Base-by-base conservation (phyloP, 30 jellyfish, hydroid and myxozoan genomes). In the Phacellophora camtschatica region DNA sequence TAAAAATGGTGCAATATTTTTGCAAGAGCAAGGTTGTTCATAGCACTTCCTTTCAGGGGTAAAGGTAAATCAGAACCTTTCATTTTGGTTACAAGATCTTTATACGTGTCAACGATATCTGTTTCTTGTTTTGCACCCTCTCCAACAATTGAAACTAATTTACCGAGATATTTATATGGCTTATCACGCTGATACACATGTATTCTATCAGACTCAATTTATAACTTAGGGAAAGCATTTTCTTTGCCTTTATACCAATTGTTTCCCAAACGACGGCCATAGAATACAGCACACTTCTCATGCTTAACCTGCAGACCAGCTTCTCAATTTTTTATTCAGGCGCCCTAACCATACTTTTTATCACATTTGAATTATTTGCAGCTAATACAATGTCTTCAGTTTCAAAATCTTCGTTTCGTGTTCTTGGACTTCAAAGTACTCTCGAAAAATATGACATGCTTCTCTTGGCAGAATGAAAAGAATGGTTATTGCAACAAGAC, bases 11-110 rank as follows among this genome's bases (percentile, higher is more conserved):
- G 76, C 24, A 46, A 66, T 3, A 80, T 63, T 66, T 62, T 80
- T 34, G 84, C 91, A 36, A 64, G 59, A 51, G 91, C 91, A 23
- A 78, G 31, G 27, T 80, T 62, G 80, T 80, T 64, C 23, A 49
- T n/a, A 29, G 91, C 91, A 45, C 91, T 65, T 23, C 31, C 54
- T 51, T 64, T 42, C 53, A 74, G 37, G 12, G 77, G 43, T 18
- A 74, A 18, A 20, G 87, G 87, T 28, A 71, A 35, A 37, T 36
- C 29, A 35, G 28, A 31, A 53, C 55, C 54, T 29, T 46, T 46
- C 27, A 74, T 53, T 56, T 54, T 74, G 34, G 41, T 41, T 25
- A 59, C 45, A 28, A 35, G 41, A 43, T 51, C 63, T 73, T 73
- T 73, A 22, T 19, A 73, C 55, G 41, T 46, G 49, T 73, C 63